Base-by-base conservation (phyloP, 2,113 vertebrate species). In the Myxocyprinus asiaticus region DNA sequence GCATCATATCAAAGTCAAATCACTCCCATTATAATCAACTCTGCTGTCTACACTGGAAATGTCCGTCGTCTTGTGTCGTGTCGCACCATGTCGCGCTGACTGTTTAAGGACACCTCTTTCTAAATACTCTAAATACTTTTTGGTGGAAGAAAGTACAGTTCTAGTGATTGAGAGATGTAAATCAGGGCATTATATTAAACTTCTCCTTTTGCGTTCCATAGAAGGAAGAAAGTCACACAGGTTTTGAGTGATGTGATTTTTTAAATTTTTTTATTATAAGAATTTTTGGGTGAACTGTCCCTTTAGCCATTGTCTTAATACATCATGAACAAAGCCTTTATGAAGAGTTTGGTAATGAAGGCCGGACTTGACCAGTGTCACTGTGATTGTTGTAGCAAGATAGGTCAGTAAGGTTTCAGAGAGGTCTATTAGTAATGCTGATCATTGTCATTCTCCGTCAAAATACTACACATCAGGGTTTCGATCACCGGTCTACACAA, bases 351-450 rank as follows among this genome's bases (percentile, higher is more conserved):
- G 10, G 6, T 15, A 56, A 15, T 15, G 55, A 15, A 42, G 17
- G 14, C 42, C 45, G 55, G 44, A n/a, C n/a, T 14, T 58, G 56
- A 6, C 4, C 3, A 17, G 22, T 75, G 55, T 76, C 48, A 17
- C 68, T n/a, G 7, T 71, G 33, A 58, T 8, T 69, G 76, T 12
- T 15, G 47, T 53, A 15, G 48, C 48, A 42, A 62, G 15, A 56
- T 65, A 51, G 62, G 71, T 45, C 63, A 74, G 62, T 65, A 10
- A 22, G 43, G 17, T 73, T 77, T 11, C 51, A 3, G 43, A 42
- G 78, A 66, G 63, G 77, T 76, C 47, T 68, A 73, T 81, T 64
- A 56, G 65, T 81, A 66, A 74, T 55, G 69, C 79, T 55, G 43
- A 78, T 84, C 75, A 72, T 83, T 80, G 78, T 55, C 59, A 42